A percentile compares a stretch with the other conserved stretches of the same genome.
These are phyloP conservation scores for Propithecus coquereli DNA, from an alignment of 2,113 vertebrate species.

Conservation along the genomic window DNA sequence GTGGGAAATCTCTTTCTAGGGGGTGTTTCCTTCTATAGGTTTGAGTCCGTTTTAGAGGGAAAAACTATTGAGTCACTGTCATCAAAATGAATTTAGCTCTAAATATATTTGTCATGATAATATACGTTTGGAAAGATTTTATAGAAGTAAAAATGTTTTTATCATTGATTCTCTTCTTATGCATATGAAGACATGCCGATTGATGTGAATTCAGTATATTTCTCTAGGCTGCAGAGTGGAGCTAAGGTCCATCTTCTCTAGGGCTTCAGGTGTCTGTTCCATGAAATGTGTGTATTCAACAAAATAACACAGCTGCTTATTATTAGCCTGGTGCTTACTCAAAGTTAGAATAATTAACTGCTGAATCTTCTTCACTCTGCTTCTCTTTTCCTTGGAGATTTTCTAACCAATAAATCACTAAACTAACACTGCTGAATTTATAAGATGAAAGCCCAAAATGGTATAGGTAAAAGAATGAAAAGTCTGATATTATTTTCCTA, in stretches of 20 bases:
- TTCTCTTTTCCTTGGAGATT: background rate
- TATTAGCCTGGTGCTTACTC: background rate
- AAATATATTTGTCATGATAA: background rate
- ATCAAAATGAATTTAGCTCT: background rate
- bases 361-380: background rate
- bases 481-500: background rate
- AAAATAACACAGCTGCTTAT: background rate
- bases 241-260: background rate
- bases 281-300: background rate
- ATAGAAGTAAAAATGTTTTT: background rate
- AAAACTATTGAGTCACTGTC: background rate
- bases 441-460: background rate
- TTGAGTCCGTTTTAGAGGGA: background rate
- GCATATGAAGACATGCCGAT: background rate
- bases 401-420: slow-evolving; percentile 33
- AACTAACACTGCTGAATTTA: background rate
- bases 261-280: background rate
- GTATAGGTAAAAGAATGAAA: background rate
- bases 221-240: background rate
- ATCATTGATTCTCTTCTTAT: background rate
- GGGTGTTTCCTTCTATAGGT: background rate
- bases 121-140: background rate
- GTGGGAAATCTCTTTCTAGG: background rate
- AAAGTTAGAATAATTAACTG: slow-evolving; percentile 17
- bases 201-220: background rate